These are phyloP conservation scores for Brachyhypopomus occidentalis DNA, from an alignment of 2,113 vertebrate genomes.

Conservation along the genomic window DNA sequence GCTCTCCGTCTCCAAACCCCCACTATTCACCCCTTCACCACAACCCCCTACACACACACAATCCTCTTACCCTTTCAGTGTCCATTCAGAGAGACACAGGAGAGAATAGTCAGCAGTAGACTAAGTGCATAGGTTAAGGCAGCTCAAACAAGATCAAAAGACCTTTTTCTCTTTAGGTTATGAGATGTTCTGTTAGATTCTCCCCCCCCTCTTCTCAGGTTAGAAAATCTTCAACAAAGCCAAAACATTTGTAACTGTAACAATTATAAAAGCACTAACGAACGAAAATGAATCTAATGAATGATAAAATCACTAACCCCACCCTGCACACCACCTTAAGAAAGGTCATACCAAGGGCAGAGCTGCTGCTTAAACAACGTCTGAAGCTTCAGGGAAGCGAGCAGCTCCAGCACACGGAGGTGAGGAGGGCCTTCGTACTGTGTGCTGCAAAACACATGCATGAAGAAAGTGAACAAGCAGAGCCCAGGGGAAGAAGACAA, in stretches of 20 bases:
- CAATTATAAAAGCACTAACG: background rate
- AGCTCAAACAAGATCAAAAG: conserved; percentile 32
- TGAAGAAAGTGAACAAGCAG: background rate
- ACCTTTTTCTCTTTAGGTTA: conserved; percentile 13
- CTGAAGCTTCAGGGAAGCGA: no score
- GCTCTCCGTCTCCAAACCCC: background rate
- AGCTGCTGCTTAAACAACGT: no score
- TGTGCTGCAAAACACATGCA: no score
- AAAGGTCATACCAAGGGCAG: no score
- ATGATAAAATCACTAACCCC: no score
- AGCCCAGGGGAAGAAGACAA: background rate
- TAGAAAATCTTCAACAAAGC: background rate
- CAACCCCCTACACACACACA: background rate
- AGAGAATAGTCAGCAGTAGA: conserved; percentile 4
- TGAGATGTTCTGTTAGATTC: background rate
- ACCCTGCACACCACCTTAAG: no score
- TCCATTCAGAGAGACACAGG: conserved; percentile 12
- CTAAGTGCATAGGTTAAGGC: conserved; percentile 32
- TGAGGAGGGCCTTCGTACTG: background rate
- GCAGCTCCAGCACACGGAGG: no score
- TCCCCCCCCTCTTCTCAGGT: background rate
- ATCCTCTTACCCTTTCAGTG: conserved; percentile 3
- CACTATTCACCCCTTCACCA: background rate
- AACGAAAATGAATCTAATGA: background rate
- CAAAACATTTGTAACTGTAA: background rate